Conservation (phyloP, 2,113 vertebrate species). For the Rafetus swinhoei region DNA sequence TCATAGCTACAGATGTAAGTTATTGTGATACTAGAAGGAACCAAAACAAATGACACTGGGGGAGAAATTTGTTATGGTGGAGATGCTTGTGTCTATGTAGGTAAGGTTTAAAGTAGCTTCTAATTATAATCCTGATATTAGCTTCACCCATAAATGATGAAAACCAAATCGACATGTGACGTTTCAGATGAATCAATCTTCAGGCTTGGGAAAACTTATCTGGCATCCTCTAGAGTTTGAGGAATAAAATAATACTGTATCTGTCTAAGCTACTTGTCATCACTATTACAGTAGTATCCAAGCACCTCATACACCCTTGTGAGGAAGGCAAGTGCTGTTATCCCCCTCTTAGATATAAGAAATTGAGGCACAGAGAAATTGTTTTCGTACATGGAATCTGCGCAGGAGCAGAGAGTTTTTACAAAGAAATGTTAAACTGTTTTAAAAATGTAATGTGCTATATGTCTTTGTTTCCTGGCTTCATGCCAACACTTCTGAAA, state of each 20-base stretch:
- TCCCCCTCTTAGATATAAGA: background rate
- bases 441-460: background rate
- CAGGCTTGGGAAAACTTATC: fast-evolving
- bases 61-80: background rate
- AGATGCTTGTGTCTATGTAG: background rate
- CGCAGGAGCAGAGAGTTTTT: background rate
- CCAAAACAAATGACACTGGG: background rate
- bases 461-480: background rate
- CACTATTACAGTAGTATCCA: background rate
- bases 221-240: background rate
- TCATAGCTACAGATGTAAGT: background rate
- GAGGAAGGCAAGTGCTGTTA: background rate
- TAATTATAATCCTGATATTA: background rate
- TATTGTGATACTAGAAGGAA: background rate
- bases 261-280: background rate
- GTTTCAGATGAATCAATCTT: background rate
- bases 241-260: background rate
- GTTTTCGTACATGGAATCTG: background rate
- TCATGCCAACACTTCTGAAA: background rate
- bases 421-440: background rate
- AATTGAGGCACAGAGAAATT: background rate
- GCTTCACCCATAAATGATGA: background rate
- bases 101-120: background rate
- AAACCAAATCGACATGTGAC: background rate
- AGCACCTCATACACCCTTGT: background rate